Percentiles rank a stretch among this genome's conserved stretches.
Evolutionary conservation across 1,140 invertebrate species (phyloP).

Genomic region (Planococcus citri): DNA sequence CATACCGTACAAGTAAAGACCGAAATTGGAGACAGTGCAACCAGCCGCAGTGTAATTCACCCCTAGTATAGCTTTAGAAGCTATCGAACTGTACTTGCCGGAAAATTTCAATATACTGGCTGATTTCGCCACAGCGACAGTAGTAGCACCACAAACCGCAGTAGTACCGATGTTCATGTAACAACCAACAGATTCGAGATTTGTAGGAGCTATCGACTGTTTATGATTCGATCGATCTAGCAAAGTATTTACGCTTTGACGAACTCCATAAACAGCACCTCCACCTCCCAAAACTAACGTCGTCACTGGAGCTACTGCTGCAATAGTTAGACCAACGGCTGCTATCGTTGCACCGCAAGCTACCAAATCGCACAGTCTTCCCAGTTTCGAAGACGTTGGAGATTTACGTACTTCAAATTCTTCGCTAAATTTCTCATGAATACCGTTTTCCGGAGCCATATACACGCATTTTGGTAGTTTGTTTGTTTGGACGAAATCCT

Average conservation of each 20-base stretch:
- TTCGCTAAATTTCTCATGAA: not conserved
- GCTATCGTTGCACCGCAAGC: not conserved
- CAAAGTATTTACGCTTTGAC: not conserved
- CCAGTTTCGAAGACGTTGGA: no score
- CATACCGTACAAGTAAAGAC: not conserved
- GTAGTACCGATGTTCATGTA: not conserved
- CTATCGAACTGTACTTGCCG: not conserved
- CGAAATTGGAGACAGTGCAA: not conserved
- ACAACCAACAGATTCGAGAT: not conserved
- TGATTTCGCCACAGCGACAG: not conserved
- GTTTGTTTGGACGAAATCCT: not conserved
- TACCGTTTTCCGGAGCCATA: not conserved
- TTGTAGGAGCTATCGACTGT: not conserved
- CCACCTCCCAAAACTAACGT: not conserved
- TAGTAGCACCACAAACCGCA: not conserved
- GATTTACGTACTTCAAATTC: no score
- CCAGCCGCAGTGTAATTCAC: not conserved
- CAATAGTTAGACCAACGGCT: not conserved
- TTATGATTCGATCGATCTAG: not conserved
- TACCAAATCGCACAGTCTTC: not conserved
- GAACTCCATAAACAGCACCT: not conserved
- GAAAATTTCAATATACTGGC: not conserved
- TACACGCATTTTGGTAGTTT: not conserved
- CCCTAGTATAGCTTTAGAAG: not conserved
- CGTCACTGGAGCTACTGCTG: not conserved